Conservation (phyloP, 2,113 vertebrate genomes). For the Sinosuthora webbiana region DNA sequence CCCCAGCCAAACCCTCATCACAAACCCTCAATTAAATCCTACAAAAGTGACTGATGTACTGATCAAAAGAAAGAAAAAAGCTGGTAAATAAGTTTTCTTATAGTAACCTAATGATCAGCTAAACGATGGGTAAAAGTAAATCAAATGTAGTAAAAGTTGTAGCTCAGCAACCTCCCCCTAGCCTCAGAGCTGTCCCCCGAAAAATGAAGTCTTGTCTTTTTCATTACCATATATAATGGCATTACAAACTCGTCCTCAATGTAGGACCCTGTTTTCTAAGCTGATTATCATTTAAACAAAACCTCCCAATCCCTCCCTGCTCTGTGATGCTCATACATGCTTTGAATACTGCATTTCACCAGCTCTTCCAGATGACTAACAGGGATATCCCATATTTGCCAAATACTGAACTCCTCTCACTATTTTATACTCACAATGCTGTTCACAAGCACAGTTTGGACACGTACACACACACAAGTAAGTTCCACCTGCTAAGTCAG, state of each 20-base stretch:
- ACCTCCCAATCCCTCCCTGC: background rate
- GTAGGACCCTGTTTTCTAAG: background rate
- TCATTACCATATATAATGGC: background rate
- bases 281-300: background rate
- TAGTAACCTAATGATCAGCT: background rate
- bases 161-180: background rate
- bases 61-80: background rate
- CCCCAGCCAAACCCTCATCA: background rate
- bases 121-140: background rate
- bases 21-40: background rate
- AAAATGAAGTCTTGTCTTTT: background rate
- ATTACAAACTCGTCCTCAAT: background rate
- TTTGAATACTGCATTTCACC: background rate
- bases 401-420: background rate
- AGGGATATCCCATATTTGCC: background rate
- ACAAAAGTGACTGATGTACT: background rate
- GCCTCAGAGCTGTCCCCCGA: background rate
- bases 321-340: rapidly evolving
- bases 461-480: background rate
- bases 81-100: background rate
- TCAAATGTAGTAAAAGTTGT: background rate
- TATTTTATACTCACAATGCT: background rate
- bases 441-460: background rate
- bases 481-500: background rate
- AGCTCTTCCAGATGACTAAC: background rate